phyloP scores from a whole-genome alignment of 2,113 vertebrate species.

The Genyomyrus donnyi region DNA sequence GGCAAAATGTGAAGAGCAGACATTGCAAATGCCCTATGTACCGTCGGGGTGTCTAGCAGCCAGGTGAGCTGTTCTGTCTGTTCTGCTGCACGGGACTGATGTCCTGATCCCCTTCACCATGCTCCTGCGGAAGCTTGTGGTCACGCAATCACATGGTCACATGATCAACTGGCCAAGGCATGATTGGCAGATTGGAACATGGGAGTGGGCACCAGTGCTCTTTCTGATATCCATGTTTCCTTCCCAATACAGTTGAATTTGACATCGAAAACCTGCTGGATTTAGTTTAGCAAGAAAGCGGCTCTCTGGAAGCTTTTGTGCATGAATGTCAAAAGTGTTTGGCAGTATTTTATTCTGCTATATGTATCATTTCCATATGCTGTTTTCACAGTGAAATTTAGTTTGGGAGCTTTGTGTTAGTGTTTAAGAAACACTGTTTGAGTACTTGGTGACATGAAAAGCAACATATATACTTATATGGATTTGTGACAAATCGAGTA shows the following conservation, averaged over 20 bases:
- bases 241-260: slow-evolving; percentile 42
- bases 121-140: not conserved
- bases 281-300: slow-evolving; percentile 36
- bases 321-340: slow-evolving; percentile 55
- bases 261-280: slow-evolving; percentile 42
- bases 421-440: slow-evolving; percentile 38
- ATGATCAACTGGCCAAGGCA: not conserved
- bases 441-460: slow-evolving; percentile 45
- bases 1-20: not conserved
- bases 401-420: slow-evolving; percentile 21
- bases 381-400: slow-evolving; percentile 46
- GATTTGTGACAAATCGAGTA: slow-evolving; percentile 50
- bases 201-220: not conserved
- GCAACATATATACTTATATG: slow-evolving; percentile 37
- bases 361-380: slow-evolving; percentile 39
- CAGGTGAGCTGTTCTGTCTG: not conserved
- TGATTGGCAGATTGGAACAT: not conserved
- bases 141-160: not conserved
- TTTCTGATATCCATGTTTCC: not conserved
- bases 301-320: slow-evolving; percentile 39
- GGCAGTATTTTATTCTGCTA: slow-evolving; percentile 34
- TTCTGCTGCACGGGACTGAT: not conserved
- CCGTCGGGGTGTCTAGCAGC: not conserved
- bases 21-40: not conserved
- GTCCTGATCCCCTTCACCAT: not conserved